Evolutionary conservation across 2,888 invertebrate genomes (phyloP), one percentile per base, ranked within the genome.

Genomic region (Crioceris asparagi): DNA sequence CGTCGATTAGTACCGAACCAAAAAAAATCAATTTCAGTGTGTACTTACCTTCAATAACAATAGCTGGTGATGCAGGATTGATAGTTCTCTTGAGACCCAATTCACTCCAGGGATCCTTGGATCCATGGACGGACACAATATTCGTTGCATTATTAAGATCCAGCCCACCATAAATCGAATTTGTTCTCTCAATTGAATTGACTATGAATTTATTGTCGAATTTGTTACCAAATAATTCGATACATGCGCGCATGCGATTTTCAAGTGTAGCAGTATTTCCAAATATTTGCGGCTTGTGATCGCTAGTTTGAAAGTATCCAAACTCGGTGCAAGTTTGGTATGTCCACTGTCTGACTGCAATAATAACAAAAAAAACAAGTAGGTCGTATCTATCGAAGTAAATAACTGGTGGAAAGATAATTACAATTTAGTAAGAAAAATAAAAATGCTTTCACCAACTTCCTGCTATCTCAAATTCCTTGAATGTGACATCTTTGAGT

Each of bases 301-400:
- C 76, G 0, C 92, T 87, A 0, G 90, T 85, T 67, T 94, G 94
- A 64, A 82, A 96, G 64, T 85, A 94, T 18, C 93, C 94, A 60
- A 93, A 94, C 62, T 96, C 94, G 1, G 85, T 87, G 59, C 96
- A 96, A 0, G 92, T 93, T 66, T 94, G 93, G 61, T 91, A 94
- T 40, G 75, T 79, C 93, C 93, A 94, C 54, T 87, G 86, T 0
- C 92, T 79, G 47, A 70, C 80, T 79, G n/a, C n/a, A n/a, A n/a
- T n/a, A n/a, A n/a, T n/a, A n/a, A n/a, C n/a, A n/a, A n/a, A n/a
- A n/a, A n/a, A n/a, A n/a, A n/a, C n/a, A n/a, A n/a, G n/a, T n/a
- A n/a, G n/a, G n/a, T n/a, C n/a, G n/a, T n/a, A n/a, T n/a, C n/a
- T n/a, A n/a, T n/a, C n/a, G n/a, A n/a, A n/a, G n/a, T n/a, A n/a